phyloP scores from a whole-genome alignment of 2,113 vertebrate genomes.

The Rutilus rutilus region DNA sequence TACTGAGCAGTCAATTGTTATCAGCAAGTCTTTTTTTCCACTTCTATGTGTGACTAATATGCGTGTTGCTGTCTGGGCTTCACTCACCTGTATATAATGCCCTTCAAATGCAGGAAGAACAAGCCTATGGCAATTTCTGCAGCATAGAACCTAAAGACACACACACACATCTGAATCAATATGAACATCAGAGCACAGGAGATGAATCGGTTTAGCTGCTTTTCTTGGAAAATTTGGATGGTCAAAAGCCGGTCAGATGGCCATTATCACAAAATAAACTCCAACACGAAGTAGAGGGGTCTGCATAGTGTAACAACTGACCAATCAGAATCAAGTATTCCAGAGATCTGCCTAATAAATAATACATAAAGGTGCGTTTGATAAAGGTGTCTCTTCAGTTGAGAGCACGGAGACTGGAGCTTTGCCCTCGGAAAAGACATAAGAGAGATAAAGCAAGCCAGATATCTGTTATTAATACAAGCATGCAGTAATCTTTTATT shows the following conservation, averaged over 20 bases:
- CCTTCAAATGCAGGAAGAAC: constrained; percentile 87
- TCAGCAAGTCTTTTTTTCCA: background rate
- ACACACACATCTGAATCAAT: constrained; percentile 29
- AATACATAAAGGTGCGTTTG: background rate
- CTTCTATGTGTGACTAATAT: background rate
- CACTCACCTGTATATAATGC: constrained; percentile 86
- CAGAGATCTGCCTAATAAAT: background rate
- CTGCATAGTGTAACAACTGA: background rate
- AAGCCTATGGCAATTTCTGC: constrained; percentile 89
- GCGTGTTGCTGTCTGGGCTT: background rate
- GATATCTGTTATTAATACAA: constrained; percentile 45
- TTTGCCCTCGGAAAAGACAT: constrained; percentile 6
- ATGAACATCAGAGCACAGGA: background rate
- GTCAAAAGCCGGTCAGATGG: background rate
- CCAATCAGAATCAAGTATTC: background rate
- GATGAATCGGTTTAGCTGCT: background rate
- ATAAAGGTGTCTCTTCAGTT: constrained; percentile 1
- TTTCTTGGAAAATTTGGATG: background rate
- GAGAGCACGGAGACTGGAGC: background rate
- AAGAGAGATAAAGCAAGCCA: constrained; percentile 7
- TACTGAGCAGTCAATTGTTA: background rate
- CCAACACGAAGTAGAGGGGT: background rate
- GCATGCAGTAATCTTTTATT: constrained; percentile 36
- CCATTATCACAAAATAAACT: background rate
- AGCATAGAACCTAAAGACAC: constrained; percentile 80